Conservation (phyloP, 1,140 invertebrate species). For the Apolygus lucorum region DNA sequence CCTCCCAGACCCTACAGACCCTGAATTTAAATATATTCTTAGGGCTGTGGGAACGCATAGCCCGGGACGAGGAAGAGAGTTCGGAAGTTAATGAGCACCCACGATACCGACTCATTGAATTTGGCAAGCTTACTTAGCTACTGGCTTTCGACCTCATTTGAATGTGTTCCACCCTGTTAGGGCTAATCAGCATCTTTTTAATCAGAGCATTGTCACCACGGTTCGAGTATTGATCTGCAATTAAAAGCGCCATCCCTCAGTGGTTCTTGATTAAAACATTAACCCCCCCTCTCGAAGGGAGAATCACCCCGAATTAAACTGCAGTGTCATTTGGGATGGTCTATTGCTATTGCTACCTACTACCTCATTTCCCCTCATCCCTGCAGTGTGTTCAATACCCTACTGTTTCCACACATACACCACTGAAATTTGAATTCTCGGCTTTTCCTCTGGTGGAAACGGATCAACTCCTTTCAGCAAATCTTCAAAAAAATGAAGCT, state of each 20-base stretch:
- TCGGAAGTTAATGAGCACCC: background rate
- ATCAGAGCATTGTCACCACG: slow-evolving; percentile 17
- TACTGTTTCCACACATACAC: too few relatives aligned
- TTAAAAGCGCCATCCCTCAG: slow-evolving; percentile 1
- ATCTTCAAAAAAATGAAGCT: too few relatives aligned
- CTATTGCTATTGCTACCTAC: background rate
- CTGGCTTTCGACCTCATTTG: slow-evolving; percentile 3
- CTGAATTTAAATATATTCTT: background rate
- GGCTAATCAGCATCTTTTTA: slow-evolving; percentile 21
- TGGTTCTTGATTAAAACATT: slow-evolving; percentile 7
- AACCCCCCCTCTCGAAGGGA: background rate
- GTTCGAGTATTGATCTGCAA: slow-evolving; percentile 11
- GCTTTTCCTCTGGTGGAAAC: too few relatives aligned
- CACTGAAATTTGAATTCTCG: too few relatives aligned
- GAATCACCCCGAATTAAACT: background rate
- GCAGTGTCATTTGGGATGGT: background rate
- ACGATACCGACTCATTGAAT: slow-evolving; percentile 17
- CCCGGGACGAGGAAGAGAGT: background rate
- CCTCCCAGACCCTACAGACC: background rate
- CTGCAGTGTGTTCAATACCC: too few relatives aligned
- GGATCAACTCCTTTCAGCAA: too few relatives aligned
- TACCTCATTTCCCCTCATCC: background rate
- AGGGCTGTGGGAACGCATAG: background rate
- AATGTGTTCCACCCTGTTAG: background rate
- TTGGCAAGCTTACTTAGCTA: slow-evolving; percentile 12